These are phyloP conservation scores for Epinephelus awoara DNA, from an alignment of 2,797 vertebrate genomes.

Conservation along the genomic window DNA sequence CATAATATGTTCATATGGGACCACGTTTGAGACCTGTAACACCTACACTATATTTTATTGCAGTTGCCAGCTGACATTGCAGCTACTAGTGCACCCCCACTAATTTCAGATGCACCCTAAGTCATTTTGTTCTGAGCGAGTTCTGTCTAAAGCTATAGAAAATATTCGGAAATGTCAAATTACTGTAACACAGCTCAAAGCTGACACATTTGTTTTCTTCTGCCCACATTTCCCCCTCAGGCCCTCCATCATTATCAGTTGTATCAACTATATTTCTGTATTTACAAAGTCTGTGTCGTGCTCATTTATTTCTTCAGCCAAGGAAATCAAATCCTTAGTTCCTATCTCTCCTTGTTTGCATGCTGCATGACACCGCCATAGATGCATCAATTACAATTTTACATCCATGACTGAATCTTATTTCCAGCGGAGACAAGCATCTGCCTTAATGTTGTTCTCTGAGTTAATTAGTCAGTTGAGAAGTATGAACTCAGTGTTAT, in stretches of 20 bases:
- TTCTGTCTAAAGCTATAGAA: neutral
- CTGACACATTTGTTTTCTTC: slow-evolving; percentile 37
- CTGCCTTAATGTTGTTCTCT: slow-evolving; percentile 28
- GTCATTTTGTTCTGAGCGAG: no score
- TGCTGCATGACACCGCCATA: slow-evolving; percentile 34
- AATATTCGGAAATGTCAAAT: slow-evolving; percentile 12
- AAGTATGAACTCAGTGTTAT: slow-evolving; percentile 25
- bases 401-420: slow-evolving; percentile 48
- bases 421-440: slow-evolving; percentile 45
- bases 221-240: slow-evolving; percentile 27
- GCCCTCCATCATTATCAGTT: slow-evolving; percentile 39
- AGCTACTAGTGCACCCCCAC: no score
- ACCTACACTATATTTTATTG: no score
- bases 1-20: no score
- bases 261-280: slow-evolving; percentile 44
- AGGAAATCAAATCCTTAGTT: slow-evolving; percentile 51
- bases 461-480: slow-evolving; percentile 48
- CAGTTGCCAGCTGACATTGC: no score
- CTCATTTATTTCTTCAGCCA: slow-evolving; percentile 49
- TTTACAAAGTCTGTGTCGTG: slow-evolving; percentile 38
- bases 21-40: no score
- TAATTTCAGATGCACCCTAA: no score
- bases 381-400: slow-evolving; percentile 58
- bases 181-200: slow-evolving; percentile 1
- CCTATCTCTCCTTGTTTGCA: slow-evolving; percentile 19